Base-by-base conservation (phyloP, 2,888 invertebrate genomes). In the Phortica okadai region DNA sequence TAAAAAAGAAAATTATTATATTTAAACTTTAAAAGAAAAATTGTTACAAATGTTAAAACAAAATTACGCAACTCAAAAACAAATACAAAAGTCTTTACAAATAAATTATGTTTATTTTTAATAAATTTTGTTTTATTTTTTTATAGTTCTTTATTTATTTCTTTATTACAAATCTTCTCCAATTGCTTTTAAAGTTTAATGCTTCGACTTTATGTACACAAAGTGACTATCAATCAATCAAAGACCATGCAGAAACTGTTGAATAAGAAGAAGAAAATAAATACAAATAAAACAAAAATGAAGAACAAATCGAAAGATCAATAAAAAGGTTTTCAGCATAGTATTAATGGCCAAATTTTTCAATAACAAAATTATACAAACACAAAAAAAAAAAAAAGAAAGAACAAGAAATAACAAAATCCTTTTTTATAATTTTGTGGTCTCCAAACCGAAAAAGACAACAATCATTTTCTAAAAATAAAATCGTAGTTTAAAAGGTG, bases 311-410 rank as follows among this genome's bases (percentile, higher is more conserved):
- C 33, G 11, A 58, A 59, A 78, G 85, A 86, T 88, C 85, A 56
- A n/a, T 56, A 80, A 82, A 85, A 86, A 78, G 85, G 85, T 85
- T 85, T 85, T 85, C 85, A 85, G 76, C 82, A 85, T 83, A 77
- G 82, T 82, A 86, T 83, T 86, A 83, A 86, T 76, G 87, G 85
- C 85, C 85, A 85, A 85, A 88, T 86, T 85, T 88, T 85, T 88
- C 85, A 88, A 79, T 45, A 77, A 74, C 14, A 77, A 78, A 80
- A 77, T 74, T 80, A 79, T 78, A 56, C 54, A 73, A 14, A 73
- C 75, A 74, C n/a, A 50, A 74, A 58, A 54, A 73, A 73, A 25
- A 41, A 64, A 76, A 21, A 21, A n/a, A 75, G 67, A 73, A 70
- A 74, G 50, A 58, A 74, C 67, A 54, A 80, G 42, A 70, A 33